Evolutionary conservation across 2,797 vertebrate genomes (phyloP), one percentile per base, ranked within the genome.

Genomic region (Falco cherrug): DNA sequence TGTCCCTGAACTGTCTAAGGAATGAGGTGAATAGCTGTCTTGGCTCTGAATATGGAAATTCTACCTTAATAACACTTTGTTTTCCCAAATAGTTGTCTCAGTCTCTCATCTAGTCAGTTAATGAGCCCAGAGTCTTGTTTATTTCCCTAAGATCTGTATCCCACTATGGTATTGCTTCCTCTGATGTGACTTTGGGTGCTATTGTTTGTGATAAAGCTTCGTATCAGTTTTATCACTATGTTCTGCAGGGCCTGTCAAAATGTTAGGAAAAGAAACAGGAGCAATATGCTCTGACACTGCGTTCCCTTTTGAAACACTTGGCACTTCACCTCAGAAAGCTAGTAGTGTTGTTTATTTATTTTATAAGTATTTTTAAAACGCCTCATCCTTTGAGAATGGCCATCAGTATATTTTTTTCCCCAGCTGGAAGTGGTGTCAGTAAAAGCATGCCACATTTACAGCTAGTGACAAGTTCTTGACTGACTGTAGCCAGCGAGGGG

Each of bases 311-410:
- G 97, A 97, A 96, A 95, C 71, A 41, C 83, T 90, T 92, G 90
- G 85, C 87, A 91, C 78, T 98, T 97, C 93, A 65, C 70, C 84
- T 94, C 96, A 94, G 70, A 91, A 96, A 95, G 78, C 25, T 81
- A 67, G 85, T 73, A 41, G 50, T 83, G 65, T 90, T 94, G 67
- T 96, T 94, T 97, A 87, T 96, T 96, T 97, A 56, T 80, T 90
- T 88, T 75, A 69, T 88, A 90, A 95, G 93, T 80, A 78, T 95
- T 96, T 96, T 92, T 93, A 20, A 91, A 92, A 57, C 45, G 65
- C 63, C 63, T 28, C 63, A 73, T 96, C 98, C 97, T 90, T 90
- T 81, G 97, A 97, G 96, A 96, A 59, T 47, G 91, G 48, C 79
- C 95, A 95, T 97, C 97, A 94, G 89, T 83, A 56, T 41, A 31